These are phyloP conservation scores for Sus scrofa DNA, from an alignment of 2,113 vertebrate genomes.

Conservation along the genomic window DNA sequence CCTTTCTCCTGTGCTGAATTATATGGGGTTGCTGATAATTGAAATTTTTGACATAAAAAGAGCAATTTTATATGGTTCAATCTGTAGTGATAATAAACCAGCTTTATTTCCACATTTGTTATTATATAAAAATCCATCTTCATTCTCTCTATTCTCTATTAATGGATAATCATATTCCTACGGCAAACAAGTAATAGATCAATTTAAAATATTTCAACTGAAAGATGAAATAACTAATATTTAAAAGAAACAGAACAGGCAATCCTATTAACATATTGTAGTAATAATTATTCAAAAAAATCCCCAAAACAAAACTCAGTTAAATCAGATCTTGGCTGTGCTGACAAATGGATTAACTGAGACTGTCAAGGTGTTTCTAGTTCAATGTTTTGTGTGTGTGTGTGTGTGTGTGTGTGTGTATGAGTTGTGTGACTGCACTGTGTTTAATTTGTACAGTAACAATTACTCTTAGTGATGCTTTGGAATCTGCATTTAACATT, in stretches of 20 bases:
- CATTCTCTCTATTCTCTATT: background rate
- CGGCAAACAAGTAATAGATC: background rate
- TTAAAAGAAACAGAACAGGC: background rate
- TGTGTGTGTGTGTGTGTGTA: background rate
- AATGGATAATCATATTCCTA: background rate
- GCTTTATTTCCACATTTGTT: background rate
- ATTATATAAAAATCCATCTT: background rate
- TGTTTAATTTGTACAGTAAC: background rate
- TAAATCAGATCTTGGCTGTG: background rate
- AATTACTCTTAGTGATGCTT: background rate
- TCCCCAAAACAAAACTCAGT: background rate
- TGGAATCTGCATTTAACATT: background rate
- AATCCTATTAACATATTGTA: background rate
- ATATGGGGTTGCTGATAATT: background rate
- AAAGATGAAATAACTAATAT: background rate
- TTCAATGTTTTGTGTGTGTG: background rate
- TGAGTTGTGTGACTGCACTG: background rate
- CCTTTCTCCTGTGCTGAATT: background rate
- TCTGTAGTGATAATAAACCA: background rate
- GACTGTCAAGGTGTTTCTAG: background rate
- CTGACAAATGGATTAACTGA: background rate
- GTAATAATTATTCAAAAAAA: no score
- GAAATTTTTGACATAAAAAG: background rate
- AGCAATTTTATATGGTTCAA: background rate
- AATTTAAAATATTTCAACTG: background rate